phyloP scores from a whole-genome alignment of 2,888 invertebrate species.

The Hirudinaria manillensis region DNA sequence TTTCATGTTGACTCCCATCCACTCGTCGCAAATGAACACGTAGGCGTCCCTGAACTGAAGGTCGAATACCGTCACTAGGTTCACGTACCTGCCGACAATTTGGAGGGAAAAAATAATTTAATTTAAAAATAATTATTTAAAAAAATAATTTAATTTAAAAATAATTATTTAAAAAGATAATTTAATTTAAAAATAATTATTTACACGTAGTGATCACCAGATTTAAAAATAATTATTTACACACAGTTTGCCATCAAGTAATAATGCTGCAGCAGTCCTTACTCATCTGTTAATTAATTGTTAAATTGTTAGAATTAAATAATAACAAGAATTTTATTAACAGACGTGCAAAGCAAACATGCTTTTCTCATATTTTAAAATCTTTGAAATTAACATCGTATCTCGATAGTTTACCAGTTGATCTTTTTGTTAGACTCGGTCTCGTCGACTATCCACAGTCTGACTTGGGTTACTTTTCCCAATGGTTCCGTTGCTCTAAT shows the following conservation, averaged over 20 bases:
- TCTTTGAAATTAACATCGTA: too few relatives aligned
- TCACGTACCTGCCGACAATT: conserved; percentile 11
- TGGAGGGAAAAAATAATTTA: neutral
- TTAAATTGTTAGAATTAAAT: too few relatives aligned
- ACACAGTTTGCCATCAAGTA: too few relatives aligned
- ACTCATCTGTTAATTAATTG: too few relatives aligned
- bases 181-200: too few relatives aligned
- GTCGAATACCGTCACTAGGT: conserved; percentile 19
- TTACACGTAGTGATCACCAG: too few relatives aligned
- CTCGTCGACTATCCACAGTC: conserved; percentile 22
- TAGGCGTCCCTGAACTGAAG: conserved; percentile 18
- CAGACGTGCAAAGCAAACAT: too few relatives aligned
- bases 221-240: too few relatives aligned
- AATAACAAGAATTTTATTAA: too few relatives aligned
- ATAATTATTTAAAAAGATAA: too few relatives aligned
- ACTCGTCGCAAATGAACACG: conserved; percentile 24
- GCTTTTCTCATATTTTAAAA: too few relatives aligned
- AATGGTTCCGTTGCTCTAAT: conserved; percentile 17
- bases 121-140: neutral
- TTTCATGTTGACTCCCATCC: conserved; percentile 22
- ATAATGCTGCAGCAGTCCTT: too few relatives aligned
- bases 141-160: neutral
- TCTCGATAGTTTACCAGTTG: neutral
- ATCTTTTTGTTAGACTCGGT: neutral
- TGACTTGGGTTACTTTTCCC: conserved; percentile 9